phyloP scores from a whole-genome alignment of 2,113 vertebrate genomes.

The Gavia stellata region DNA sequence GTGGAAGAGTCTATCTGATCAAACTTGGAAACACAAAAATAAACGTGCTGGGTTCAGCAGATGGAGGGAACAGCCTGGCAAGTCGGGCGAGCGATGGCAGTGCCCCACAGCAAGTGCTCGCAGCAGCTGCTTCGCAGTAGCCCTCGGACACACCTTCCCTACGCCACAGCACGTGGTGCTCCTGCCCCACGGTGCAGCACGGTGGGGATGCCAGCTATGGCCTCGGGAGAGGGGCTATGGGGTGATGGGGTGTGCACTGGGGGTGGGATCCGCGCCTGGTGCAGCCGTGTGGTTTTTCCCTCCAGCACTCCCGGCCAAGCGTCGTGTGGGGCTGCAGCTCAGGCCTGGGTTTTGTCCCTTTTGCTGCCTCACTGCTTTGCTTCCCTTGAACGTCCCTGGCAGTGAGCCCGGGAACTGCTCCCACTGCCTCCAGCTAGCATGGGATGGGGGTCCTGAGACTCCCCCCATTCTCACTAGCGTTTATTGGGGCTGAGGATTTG shows the following conservation, averaged over 20 bases:
- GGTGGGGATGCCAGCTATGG: neutral
- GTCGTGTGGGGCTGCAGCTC: fast-evolving
- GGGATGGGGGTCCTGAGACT: neutral
- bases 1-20: neutral
- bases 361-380: neutral
- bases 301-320: neutral
- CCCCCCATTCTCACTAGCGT: neutral
- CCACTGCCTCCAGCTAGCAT: neutral
- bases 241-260: neutral
- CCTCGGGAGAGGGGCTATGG: neutral
- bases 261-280: fast-evolving
- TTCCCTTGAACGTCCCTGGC: neutral
- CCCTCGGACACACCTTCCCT: neutral
- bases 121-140: neutral
- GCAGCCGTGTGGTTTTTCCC: fast-evolving
- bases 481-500: neutral
- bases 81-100: neutral
- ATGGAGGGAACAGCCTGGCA: constrained; percentile 19
- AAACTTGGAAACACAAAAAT: neutral
- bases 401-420: neutral
- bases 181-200: neutral
- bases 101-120: neutral
- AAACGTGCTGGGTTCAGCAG: neutral
- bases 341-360: neutral
- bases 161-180: fast-evolving